Evolutionary conservation across 2,113 vertebrate species (phyloP), one percentile per base, ranked within the genome.

Genomic region (Plestiodon gilberti): DNA sequence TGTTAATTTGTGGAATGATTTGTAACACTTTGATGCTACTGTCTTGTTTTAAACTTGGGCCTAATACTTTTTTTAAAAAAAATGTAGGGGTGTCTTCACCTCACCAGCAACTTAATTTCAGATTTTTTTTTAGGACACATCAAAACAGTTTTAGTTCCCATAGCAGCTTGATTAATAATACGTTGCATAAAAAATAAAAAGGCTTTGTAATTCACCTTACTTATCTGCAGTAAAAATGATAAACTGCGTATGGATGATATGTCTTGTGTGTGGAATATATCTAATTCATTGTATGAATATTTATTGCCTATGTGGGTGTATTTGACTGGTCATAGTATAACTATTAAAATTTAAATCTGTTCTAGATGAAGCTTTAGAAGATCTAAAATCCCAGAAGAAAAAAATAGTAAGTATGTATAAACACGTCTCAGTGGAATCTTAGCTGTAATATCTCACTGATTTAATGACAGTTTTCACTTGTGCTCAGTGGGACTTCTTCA

Each of bases 321-420:
- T 69, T 90, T 33, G n/a, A n/a, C 3, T 78, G 88, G 10, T 86
- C 88, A 89, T 1, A 87, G 70, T 87, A 81, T 95, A 33, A 73
- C 70, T 90, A 92, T 82, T 94, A 90, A 94, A 70, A 0, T 87
- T 77, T 88, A 69, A 94, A 81, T 96, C 55, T 87, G 95, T 94
- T 94, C 88, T 91, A 99, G 99, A 98, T 98, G 98, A 99, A 89
- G 98, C 98, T 0, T 93, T 99, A 90, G 98, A 99, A 93, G 98
- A 98, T 90, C 96, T 99, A 91, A 99, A 98, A 95, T 95, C 93
- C 89, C 96, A 98, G 94, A 99, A 99, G 97, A 97, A 97, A 94
- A 99, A 98, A 98, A 99, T 99, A 94, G 99, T 99, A 97, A 98
- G 98, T 65, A 5, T 75, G 4, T 15, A 33, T 11, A 70, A 61